Evolutionary conservation across 2,888 invertebrate species (phyloP).

Genomic region (Rotaria socialis): DNA sequence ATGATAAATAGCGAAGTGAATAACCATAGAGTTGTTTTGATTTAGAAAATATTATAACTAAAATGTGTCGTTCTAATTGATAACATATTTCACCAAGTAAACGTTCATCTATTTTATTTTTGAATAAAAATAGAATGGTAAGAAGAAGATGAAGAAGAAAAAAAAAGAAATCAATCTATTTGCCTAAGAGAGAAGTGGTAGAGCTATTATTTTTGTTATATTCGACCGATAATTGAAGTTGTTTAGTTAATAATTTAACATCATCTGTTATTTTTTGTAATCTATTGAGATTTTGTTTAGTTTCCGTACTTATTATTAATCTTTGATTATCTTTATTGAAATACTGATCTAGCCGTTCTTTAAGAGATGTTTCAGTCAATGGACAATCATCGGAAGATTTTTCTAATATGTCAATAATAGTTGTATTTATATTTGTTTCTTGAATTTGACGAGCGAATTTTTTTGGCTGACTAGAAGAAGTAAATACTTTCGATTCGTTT

Average conservation of each 20-base stretch:
- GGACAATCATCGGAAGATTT: background rate
- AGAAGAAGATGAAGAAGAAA: background rate
- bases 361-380: background rate
- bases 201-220: background rate
- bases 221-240: background rate
- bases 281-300: background rate
- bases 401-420: background rate
- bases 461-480: background rate
- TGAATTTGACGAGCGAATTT: background rate
- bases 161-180: background rate
- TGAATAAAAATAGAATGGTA: background rate
- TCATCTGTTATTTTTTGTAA: conserved; percentile 29
- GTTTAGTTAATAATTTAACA: conserved; percentile 13
- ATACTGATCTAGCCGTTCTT: background rate
- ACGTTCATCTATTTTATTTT: background rate
- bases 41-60: background rate
- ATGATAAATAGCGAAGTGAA: conserved; percentile 10
- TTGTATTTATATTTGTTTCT: conserved; percentile 20
- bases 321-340: background rate
- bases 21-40: conserved; percentile 7
- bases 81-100: conserved; percentile 28
- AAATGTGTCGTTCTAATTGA: conserved; percentile 2
- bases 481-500: background rate
- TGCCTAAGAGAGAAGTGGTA: background rate
- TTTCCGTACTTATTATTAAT: background rate